Conservation (phyloP, 1,140 invertebrate species). For the Coboldia fuscipes region DNA sequence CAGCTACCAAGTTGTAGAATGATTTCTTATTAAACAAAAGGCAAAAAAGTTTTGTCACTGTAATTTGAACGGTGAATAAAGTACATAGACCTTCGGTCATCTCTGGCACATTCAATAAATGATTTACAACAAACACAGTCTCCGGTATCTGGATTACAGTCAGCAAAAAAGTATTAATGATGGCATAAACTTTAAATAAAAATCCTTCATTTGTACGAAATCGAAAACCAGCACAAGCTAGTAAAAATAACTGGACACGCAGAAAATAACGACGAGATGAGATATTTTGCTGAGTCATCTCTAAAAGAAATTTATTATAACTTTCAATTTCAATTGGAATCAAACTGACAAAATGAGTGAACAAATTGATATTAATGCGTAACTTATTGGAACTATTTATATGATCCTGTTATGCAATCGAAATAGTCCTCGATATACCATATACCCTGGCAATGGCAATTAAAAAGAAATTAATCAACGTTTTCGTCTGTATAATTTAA, state of each 20-base stretch:
- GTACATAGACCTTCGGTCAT: neutral
- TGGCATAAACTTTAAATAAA: neutral
- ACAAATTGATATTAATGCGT: neutral
- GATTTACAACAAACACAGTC: neutral
- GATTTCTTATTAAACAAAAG: neutral
- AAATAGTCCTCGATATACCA: too few species aligned
- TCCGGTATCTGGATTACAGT: neutral
- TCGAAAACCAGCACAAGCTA: neutral
- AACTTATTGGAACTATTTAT: too few species aligned
- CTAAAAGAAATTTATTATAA: neutral
- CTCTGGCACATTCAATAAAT: neutral
- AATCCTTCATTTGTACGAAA: neutral
- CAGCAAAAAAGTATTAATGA: neutral
- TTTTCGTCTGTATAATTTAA: too few species aligned
- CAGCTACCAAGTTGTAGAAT: neutral
- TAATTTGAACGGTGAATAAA: neutral
- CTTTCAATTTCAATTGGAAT: neutral
- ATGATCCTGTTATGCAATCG: too few species aligned
- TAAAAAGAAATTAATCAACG: too few species aligned
- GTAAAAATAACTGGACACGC: too few species aligned
- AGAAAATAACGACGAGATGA: too few species aligned
- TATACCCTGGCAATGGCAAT: too few species aligned
- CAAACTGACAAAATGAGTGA: neutral
- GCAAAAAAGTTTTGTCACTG: neutral
- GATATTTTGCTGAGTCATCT: too few species aligned